Evolutionary conservation across 1,140 invertebrate species (phyloP), one percentile per base, ranked within the genome.

Genomic region (Sinella curviseta): DNA sequence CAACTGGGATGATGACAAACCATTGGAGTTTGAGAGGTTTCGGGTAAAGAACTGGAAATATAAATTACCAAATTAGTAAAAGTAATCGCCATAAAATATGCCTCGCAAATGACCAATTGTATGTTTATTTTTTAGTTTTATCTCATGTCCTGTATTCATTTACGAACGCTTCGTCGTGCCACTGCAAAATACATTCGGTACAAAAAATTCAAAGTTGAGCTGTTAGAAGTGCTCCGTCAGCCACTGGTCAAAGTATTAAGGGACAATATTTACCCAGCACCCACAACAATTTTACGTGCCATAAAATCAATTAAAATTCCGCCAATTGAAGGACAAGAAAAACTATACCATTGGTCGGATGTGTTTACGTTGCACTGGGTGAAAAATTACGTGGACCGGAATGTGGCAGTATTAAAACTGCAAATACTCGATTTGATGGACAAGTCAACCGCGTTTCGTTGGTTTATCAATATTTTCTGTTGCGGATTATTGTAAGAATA

Each of bases 1-100:
- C 74, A 75, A 75, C 28, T 75, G 74, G 74, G 74, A 75, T 26
- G 74, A 75, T 26, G 74, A 75, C 12, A 36, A 75, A 36, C 24
- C 17, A 20, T 39, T 75, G 34, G 74, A 75, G 31, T 75, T 75
- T 75, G 74, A 36, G 39, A n/a, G 74, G 31, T 75, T 75, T 75
- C 34, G 74, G 74, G 70, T 74, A 8, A 14, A 28, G 33, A 34
- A 31, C 17, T 16, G 12, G 4, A 17, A 74, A 33, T 34, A 74
- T 30, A 31, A 74, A 34, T 28, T 74, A 24, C 55, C 24, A 60
- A 60, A 60, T 12, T 24, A 24, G 24, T 74, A 74, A n/a, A n/a
- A n/a, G n/a, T n/a, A n/a, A n/a, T n/a, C n/a, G n/a, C n/a, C n/a
- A n/a, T 74, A 14, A 74, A 28, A 20, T 74, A 20, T 74, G n/a